These are phyloP conservation scores for Temnothorax curvispinosus DNA, from an alignment of 1,140 invertebrate genomes.

Conservation along the genomic window DNA sequence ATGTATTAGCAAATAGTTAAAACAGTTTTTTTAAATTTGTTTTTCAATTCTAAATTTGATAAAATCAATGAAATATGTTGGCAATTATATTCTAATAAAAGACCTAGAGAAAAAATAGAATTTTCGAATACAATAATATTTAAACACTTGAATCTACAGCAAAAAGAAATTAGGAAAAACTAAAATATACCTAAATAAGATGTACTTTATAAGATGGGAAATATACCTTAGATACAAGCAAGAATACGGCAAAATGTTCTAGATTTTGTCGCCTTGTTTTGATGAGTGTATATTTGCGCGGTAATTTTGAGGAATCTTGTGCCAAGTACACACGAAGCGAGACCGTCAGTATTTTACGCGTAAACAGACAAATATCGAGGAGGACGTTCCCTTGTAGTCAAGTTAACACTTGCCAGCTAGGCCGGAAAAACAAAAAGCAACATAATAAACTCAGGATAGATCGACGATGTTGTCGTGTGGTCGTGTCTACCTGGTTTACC, in stretches of 20 bases:
- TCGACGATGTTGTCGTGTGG: background rate
- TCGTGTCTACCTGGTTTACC: constrained; percentile 73
- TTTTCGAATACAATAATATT: background rate
- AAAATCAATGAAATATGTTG: background rate
- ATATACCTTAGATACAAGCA: background rate
- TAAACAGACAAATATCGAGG: constrained; percentile 21
- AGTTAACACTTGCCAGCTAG: constrained; percentile 39
- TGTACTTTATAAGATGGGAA: background rate
- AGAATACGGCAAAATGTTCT: background rate
- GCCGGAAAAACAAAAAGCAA: constrained; percentile 10
- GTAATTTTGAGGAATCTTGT: background rate
- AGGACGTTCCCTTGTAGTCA: constrained; percentile 15
- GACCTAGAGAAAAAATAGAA: background rate
- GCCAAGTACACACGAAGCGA: background rate
- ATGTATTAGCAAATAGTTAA: background rate
- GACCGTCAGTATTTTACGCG: constrained; percentile 17
- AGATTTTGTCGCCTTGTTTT: background rate
- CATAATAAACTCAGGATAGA: background rate
- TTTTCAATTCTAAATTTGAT: background rate
- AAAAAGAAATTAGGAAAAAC: background rate
- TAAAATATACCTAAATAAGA: background rate
- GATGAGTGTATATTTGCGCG: background rate
- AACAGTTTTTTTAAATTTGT: background rate
- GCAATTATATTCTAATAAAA: background rate
- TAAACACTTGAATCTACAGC: background rate